Evolutionary conservation across 2,888 invertebrate genomes (phyloP).

Genomic region (Muschampia plurimacula): DNA sequence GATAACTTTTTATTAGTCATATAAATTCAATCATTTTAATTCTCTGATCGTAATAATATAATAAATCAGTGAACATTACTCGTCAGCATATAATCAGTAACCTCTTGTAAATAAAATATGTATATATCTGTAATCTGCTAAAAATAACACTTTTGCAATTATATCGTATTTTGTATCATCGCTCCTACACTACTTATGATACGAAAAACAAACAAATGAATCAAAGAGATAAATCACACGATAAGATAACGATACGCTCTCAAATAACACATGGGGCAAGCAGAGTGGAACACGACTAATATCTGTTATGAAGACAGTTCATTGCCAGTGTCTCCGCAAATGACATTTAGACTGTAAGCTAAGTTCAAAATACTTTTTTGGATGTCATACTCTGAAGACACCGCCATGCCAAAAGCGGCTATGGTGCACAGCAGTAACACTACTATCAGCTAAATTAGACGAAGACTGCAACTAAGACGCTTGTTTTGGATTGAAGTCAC

Average conservation of each 20-base stretch:
- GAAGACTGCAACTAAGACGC: background rate
- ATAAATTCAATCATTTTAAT: too few relatives aligned
- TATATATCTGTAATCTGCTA: background rate
- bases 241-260: constrained; percentile 23
- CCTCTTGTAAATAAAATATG: too few relatives aligned
- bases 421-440: background rate
- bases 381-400: too few relatives aligned
- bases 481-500: too few relatives aligned
- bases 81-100: too few relatives aligned
- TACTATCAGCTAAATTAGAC: background rate
- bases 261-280: constrained; percentile 7
- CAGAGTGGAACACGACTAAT: background rate
- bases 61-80: background rate
- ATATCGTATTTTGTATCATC: background rate
- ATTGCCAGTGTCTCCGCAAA: background rate
- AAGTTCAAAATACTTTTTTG: too few relatives aligned
- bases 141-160: background rate
- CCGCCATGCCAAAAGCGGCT: background rate
- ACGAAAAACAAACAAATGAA: constrained; percentile 18
- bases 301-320: background rate
- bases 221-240: constrained; percentile 24
- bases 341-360: too few relatives aligned
- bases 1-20: too few relatives aligned
- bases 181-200: background rate
- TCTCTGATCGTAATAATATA: too few relatives aligned